Conservation (phyloP, 1,140 invertebrate genomes). For the Cepaea nemoralis region DNA sequence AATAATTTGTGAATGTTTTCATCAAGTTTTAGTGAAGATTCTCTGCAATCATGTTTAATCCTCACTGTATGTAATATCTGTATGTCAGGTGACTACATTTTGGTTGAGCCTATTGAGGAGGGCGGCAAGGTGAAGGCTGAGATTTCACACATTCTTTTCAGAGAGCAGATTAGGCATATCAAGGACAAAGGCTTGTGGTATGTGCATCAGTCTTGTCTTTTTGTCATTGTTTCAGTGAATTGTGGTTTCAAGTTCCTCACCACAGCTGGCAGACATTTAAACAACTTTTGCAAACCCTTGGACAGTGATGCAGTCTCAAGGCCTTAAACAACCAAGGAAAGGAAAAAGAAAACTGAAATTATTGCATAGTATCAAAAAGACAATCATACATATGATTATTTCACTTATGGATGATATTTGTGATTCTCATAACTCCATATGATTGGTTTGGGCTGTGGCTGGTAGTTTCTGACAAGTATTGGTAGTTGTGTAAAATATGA, state of each 20-base stretch:
- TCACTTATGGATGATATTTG: too few relatives aligned
- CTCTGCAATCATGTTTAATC: too few relatives aligned
- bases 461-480: too few relatives aligned
- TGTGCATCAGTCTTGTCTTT: conserved; percentile 24
- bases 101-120: conserved; percentile 80
- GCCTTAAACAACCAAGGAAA: background rate
- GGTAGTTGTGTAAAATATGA: too few relatives aligned
- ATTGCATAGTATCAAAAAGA: too few relatives aligned
- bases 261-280: background rate
- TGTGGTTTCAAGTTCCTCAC: background rate
- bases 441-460: too few relatives aligned
- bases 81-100: conserved; percentile 81
- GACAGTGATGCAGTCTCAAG: background rate
- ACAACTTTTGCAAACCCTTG: background rate
- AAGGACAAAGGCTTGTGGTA: conserved; percentile 83
- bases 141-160: conserved; percentile 85
- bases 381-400: too few relatives aligned
- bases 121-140: conserved; percentile 72
- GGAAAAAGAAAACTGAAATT: background rate
- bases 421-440: too few relatives aligned
- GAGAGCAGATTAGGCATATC: conserved; percentile 86
- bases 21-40: too few relatives aligned
- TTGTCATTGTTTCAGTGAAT: background rate
- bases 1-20: too few relatives aligned
- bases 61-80: too few relatives aligned